These are phyloP conservation scores for Antheraea yamamai DNA, from an alignment of 2,888 invertebrate species.

Conservation along the genomic window DNA sequence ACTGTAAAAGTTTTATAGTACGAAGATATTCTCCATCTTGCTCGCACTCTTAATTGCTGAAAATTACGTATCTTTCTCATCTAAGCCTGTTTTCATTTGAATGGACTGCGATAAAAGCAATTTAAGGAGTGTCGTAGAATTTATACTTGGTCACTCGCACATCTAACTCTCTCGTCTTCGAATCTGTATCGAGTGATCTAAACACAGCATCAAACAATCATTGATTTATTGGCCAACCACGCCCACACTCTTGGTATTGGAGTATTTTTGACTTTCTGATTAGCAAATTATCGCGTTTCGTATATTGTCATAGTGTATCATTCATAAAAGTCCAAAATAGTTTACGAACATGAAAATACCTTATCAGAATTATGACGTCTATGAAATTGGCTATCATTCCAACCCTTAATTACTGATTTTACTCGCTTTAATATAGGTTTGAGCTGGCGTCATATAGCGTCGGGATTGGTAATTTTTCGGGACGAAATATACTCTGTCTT, in stretches of 20 bases:
- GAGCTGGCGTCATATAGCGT: too few relatives aligned
- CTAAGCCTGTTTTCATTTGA: neutral
- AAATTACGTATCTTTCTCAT: neutral
- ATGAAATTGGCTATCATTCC: too few relatives aligned
- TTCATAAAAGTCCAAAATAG: too few relatives aligned
- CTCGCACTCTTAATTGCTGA: neutral
- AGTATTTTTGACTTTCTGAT: neutral
- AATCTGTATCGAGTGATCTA: neutral
- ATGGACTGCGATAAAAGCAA: neutral
- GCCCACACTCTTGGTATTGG: neutral
- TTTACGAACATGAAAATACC: too few relatives aligned
- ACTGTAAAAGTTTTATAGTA: too few relatives aligned
- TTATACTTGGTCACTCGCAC: neutral
- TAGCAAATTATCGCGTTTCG: neutral
- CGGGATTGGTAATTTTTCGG: too few relatives aligned
- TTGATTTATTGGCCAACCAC: constrained; percentile 8
- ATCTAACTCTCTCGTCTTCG: neutral
- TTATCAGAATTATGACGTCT: too few relatives aligned
- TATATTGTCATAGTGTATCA: too few relatives aligned
- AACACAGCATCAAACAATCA: neutral
- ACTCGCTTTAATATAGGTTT: too few relatives aligned
- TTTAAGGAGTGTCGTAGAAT: neutral
- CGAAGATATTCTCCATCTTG: neutral
- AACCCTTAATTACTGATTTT: too few relatives aligned
- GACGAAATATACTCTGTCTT: too few relatives aligned